A percentile compares a stretch with the other conserved stretches of the same genome.
phyloP scores from a whole-genome alignment of 2,888 invertebrate species.

The Drosophila eohydei region DNA sequence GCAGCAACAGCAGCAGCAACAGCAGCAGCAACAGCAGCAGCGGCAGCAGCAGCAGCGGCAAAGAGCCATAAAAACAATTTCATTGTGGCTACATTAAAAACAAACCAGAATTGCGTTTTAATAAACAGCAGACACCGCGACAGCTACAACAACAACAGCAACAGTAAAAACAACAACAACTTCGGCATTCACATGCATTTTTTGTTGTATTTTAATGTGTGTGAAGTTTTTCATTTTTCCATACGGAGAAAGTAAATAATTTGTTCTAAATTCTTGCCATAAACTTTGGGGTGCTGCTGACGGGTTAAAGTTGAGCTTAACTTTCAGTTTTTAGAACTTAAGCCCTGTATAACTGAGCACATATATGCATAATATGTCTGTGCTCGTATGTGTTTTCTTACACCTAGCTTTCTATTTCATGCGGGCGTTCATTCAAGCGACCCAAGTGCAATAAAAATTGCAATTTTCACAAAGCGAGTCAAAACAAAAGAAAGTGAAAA shows the following conservation, averaged over 20 bases:
- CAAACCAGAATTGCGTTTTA: slow-evolving; percentile 71
- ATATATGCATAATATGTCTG: neutral
- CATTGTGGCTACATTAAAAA: slow-evolving; percentile 56
- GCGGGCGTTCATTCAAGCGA: slow-evolving; percentile 61
- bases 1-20: slow-evolving; percentile 29
- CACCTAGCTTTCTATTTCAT: slow-evolving; percentile 68
- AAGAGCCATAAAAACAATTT: slow-evolving; percentile 58
- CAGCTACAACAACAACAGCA: slow-evolving; percentile 33
- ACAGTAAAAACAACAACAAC: slow-evolving; percentile 27
- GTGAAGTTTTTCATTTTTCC: slow-evolving; percentile 61
- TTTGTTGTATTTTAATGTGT: slow-evolving; percentile 43
- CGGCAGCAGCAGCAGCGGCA: slow-evolving; percentile 25
- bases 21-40: slow-evolving; percentile 9
- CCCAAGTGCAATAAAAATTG: slow-evolving; percentile 70
- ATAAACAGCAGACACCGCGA: slow-evolving; percentile 60
- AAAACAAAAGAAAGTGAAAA: slow-evolving; percentile 74
- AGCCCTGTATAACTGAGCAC: neutral
- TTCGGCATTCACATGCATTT: slow-evolving; percentile 24
- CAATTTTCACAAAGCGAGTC: slow-evolving; percentile 58
- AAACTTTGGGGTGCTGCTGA: slow-evolving; percentile 16
- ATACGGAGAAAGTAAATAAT: slow-evolving; percentile 65
- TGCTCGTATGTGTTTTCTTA: neutral
- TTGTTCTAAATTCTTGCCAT: slow-evolving; percentile 70
- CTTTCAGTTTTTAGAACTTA: slow-evolving; percentile 66
- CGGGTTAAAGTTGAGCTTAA: slow-evolving; percentile 44